phyloP scores from a whole-genome alignment of 2,888 invertebrate genomes.

The Cephus sareptanus region DNA sequence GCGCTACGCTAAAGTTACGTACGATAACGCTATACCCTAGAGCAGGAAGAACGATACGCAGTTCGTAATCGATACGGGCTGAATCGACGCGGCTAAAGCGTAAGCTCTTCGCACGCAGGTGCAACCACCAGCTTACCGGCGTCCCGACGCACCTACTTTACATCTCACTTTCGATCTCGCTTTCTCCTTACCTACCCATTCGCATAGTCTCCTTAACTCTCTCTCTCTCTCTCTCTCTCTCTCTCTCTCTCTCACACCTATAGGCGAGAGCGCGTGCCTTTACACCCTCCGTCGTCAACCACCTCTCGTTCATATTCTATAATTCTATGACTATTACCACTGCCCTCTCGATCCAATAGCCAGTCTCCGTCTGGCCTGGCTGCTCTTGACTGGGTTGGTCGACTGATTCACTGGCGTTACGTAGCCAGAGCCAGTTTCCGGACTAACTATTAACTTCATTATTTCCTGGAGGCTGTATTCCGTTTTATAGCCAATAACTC shows the following conservation, averaged over 20 bases:
- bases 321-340: background rate
- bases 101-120: background rate
- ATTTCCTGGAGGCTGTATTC: constrained; percentile 21
- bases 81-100: background rate
- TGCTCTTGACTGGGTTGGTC: constrained; percentile 36
- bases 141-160: background rate
- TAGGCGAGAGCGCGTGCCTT: background rate
- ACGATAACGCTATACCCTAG: background rate
- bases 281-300: background rate
- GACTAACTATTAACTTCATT: constrained; percentile 20
- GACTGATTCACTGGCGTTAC: constrained; percentile 19
- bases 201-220: background rate
- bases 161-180: constrained; percentile 13
- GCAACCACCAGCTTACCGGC: background rate
- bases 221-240: background rate
- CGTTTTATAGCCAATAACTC: constrained; percentile 28
- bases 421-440: background rate
- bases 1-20: background rate
- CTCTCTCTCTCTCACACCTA: background rate
- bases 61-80: background rate
- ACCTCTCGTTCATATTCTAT: background rate
- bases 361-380: background rate
- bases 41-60: background rate
- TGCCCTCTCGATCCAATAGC: background rate
- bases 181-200: background rate